Base-by-base conservation (phyloP, 2,888 invertebrate genomes). In the Plagiodera versicolora region DNA sequence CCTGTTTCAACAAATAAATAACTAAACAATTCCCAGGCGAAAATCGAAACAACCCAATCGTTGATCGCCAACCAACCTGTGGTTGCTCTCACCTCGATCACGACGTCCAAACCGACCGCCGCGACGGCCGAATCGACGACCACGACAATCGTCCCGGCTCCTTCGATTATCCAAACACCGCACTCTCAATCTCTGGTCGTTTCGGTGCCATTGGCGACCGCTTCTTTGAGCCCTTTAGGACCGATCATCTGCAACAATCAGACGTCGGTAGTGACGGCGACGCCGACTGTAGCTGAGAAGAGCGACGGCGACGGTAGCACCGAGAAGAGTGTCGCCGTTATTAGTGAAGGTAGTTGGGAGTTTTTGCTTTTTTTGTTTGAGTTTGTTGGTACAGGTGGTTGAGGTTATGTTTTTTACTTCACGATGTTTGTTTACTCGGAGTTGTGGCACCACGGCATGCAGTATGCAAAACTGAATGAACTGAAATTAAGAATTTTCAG, bases 121-220 rank as follows among this genome's bases (percentile, higher is more conserved):
- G 48, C 56, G 52, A 53, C 54, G 32, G 54, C 65, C 19, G 66
- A 64, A 50, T 52, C 63, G 1, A 49, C 54, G 32, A 47, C 61
- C 30, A 53, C 56, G 8, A 58, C 59, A 9, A 56, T 57, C 4
- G 58, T 66, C 54, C 59, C 67, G 16, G 52, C 70, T 2, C 61
- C 63, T 16, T 67, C 69, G 57, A 72, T 63, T 56, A 69, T 67
- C 58, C 70, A 72, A 52, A 61, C 70, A 1, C 64, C 70, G 35
- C 70, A 70, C 51, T 52, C 53, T 3, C 72, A 72, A 32, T 77
- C 83, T 11, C 70, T 88, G 67, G 86, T 86, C 53, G 87, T 88
- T 17, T 87, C 87, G 19, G 87, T 88, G 66, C 87, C 88, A 64
- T 76, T 88, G 64, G 83, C 84, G 14, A 83, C 80, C 53, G 81